Evolutionary conservation across 1,140 invertebrate species (phyloP), one percentile per base, ranked within the genome.

Genomic region (Mamestra configurata): DNA sequence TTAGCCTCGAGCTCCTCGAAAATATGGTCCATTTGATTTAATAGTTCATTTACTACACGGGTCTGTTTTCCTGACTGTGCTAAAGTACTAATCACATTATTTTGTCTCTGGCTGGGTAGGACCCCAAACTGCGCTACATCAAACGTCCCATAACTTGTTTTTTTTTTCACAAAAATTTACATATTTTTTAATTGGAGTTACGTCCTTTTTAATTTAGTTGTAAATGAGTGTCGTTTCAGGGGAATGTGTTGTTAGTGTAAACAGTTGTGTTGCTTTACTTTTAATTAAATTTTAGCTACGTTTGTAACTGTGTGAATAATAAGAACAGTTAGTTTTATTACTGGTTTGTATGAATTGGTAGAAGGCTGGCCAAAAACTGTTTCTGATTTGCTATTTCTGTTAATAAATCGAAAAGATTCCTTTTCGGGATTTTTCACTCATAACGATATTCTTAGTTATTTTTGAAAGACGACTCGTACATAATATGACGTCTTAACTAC

Each of bases 161-260:
- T 43, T 49, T 7, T 43, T 43, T 49, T 7, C n/a, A 40, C 31
- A 20, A 70, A 46, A 49, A 70, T 70, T 70, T 70, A 15, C 66
- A 70, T 70, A 46, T n/a, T 70, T 70, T 46, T 22, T 46, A 49
- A 49, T 70, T 70, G 66, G 66, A 24, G 40, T 49, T 66, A 20
- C 35, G 61, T 66, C 61, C 61, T 66, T 70, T 70, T 49, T 70
- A 70, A 70, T 70, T 70, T 70, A 70, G 40, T 70, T 70, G 66
- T 27, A 70, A 70, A 70, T 70, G 40, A 70, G 66, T 27, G 40
- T 43, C 66, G 66, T 70, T 46, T 43, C 66, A 46, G 20, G 5
- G 24, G 15, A 49, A 70, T 49, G 40, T 66, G 61, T 66, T 66
- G 61, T 66, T 37, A 66, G 61, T 40, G 8, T 13, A n/a, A n/a